A percentile compares a stretch with the other conserved stretches of the same genome.
Evolutionary conservation across 1,140 invertebrate genomes (phyloP).

Genomic region (Lasioglossum baleicum): DNA sequence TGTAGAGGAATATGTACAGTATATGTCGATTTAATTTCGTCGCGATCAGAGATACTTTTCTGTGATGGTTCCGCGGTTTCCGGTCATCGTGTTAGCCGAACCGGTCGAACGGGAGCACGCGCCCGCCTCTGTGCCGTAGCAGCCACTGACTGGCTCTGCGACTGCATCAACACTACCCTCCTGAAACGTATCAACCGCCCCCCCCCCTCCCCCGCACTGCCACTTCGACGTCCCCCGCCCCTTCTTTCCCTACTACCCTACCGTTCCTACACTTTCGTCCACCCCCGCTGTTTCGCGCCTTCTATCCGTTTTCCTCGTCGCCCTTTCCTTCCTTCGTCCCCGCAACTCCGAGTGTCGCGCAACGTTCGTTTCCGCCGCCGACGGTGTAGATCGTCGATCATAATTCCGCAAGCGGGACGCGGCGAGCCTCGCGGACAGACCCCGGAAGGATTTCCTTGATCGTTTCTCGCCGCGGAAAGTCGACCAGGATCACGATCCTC

Average conservation of each 20-base stretch:
- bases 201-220: not conserved
- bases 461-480: not conserved
- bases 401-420: not conserved
- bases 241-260: conserved; percentile 42
- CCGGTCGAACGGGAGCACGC: conserved; percentile 39
- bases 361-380: not conserved
- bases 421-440: not conserved
- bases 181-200: conserved; percentile 59
- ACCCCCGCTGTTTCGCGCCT: conserved; percentile 23
- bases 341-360: no score
- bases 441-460: not conserved
- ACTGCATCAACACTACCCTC: conserved; percentile 69
- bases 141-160: conserved; percentile 69
- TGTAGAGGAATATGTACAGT: no score
- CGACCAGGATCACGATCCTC: not conserved
- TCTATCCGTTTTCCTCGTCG: not conserved
- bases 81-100: conserved; percentile 6
- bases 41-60: conserved; percentile 20
- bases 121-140: conserved; percentile 66
- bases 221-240: conserved; percentile 29
- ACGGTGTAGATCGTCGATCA: not conserved
- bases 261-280: conserved; percentile 6
- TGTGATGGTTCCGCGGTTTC: conserved; percentile 26
- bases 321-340: not conserved
- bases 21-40: not conserved